Base-by-base conservation (phyloP, 2,113 vertebrate genomes). In the Carassius carassius region DNA sequence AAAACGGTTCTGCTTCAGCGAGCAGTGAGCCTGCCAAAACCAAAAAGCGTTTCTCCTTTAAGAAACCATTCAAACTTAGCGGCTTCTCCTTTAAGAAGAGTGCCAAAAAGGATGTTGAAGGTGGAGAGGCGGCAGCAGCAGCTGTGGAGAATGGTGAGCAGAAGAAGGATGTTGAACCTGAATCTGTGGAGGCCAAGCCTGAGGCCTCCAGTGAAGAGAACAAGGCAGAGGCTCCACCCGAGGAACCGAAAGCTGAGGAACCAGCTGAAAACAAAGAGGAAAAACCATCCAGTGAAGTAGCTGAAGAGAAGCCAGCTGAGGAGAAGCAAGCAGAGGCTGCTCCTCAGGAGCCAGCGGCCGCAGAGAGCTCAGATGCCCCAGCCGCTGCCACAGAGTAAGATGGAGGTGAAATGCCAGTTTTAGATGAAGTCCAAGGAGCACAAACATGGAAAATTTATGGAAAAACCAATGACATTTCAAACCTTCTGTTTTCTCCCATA, bases 41-140 rank as follows among this genome's bases (percentile, higher is more conserved):
- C 94, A 99, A 99, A 93, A 98, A 98, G 94, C 94, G 96, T 81
- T 99, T 98, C 92, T 99, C 97, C 89, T 98, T 99, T 94, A 99
- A 99, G 91, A 98, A 98, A 89, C 97, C 97, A 0, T 99, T 99
- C 94, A 99, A 99, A 94, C 93, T 98, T 29, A 98, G 97, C 77
- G 97, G 97, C 85, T 98, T 98, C 90, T 98, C 97, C 82, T 99
- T 98, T 93, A 99, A 96, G 95, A 99, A 98, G 93, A 96, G 65
- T 84, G 72, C 94, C 94, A 99, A 98, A 90, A 98, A 99, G 92
- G 97, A 99, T 29, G 94, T 91, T 0, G 96, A 97, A 89, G 88
- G 87, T 0, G 96, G 96, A 86, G 96, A 92, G 56, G 94, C 89
- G 0, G 94, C 89, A 0, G 90, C 90, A 0, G 86, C 90, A 0